Conservation (phyloP, 2,113 vertebrate genomes). For the Phycodurus eques region DNA sequence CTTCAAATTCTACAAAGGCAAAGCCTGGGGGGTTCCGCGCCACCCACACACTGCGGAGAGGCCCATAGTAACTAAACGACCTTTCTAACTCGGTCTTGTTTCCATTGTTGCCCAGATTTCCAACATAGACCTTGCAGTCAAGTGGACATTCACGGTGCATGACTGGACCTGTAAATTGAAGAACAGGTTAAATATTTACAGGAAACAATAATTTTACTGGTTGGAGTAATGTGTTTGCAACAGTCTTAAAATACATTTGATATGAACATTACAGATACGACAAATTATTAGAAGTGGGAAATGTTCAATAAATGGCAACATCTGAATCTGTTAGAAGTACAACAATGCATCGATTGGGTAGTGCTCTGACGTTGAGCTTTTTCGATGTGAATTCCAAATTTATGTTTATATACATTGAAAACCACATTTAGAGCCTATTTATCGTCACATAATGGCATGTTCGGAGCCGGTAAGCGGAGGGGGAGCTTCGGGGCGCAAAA, state of each 20-base stretch:
- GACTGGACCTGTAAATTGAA: constrained; percentile 61
- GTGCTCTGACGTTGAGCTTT: not conserved
- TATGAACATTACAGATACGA: not conserved
- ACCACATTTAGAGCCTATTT: not conserved
- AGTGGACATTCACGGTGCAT: constrained; percentile 98
- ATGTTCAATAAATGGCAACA: not conserved
- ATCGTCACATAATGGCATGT: not conserved
- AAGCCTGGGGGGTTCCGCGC: constrained; percentile 96
- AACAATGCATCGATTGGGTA: not conserved
- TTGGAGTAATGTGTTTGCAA: not conserved
- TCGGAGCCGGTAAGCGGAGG: not conserved
- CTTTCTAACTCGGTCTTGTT: constrained; percentile 97
- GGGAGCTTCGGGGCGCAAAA: no score
- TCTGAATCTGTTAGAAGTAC: no score
- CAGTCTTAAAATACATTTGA: not conserved
- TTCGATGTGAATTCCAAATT: not conserved
- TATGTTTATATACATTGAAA: not conserved
- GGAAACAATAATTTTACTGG: not conserved
- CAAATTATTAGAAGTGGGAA: not conserved
- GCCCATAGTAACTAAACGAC: constrained; percentile 95
- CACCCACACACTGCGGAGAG: constrained; percentile 96
- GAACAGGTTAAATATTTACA: not conserved
- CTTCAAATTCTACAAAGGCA: constrained; percentile 97
- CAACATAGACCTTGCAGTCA: constrained; percentile 98
- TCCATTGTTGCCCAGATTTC: constrained; percentile 97